Conservation (phyloP, 2,888 invertebrate species). For the Cataglyphis cursor region DNA sequence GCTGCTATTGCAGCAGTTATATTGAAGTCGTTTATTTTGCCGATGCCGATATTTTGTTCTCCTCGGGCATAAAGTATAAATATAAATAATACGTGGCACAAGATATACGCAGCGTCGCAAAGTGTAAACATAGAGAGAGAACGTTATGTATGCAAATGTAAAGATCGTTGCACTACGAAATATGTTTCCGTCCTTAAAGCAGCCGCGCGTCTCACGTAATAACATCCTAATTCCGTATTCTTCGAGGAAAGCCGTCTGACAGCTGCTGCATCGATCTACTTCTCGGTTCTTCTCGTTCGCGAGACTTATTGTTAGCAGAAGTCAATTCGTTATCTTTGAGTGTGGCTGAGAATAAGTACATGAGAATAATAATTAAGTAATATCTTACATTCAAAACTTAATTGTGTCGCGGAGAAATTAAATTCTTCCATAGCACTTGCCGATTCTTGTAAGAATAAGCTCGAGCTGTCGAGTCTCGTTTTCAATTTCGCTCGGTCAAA, state of each 20-base stretch:
- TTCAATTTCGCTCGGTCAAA: background rate
- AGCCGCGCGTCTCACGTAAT: conserved; percentile 52
- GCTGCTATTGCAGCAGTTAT: background rate
- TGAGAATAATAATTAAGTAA: conserved; percentile 73
- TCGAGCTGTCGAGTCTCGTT: conserved; percentile 34
- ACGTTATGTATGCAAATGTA: conserved; percentile 69
- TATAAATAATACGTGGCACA: conserved; percentile 45
- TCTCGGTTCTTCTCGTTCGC: conserved; percentile 39
- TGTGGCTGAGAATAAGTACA: conserved; percentile 47
- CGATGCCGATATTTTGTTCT: conserved; percentile 39
- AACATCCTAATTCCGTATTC: conserved; percentile 70
- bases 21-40: conserved; percentile 21
- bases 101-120: conserved; percentile 25
- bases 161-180: conserved; percentile 62
- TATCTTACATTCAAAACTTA: conserved; percentile 72
- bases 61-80: conserved; percentile 30
- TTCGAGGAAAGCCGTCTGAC: conserved; percentile 60
- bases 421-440: conserved; percentile 68
- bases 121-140: conserved; percentile 24
- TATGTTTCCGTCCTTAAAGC: conserved; percentile 51
- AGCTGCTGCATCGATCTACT: conserved; percentile 66
- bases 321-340: conserved; percentile 30
- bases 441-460: conserved; percentile 68
- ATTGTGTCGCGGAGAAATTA: conserved; percentile 64
- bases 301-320: conserved; percentile 41